Evolutionary conservation across 2,797 vertebrate genomes (phyloP), one percentile per base, ranked within the genome.

Genomic region (Schizopygopsis malacanthus): DNA sequence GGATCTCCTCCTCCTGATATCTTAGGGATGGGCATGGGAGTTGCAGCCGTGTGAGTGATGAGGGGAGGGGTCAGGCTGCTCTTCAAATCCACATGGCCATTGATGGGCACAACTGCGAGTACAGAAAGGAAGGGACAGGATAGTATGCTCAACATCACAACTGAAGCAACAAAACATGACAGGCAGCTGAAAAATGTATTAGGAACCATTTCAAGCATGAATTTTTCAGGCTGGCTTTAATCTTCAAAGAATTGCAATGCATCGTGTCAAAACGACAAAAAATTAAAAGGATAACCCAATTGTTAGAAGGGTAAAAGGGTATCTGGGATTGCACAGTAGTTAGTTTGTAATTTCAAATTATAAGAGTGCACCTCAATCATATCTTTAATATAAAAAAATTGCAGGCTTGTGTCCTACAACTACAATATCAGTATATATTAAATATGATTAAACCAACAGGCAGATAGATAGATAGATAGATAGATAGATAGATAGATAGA

Each of bases 1-100:
- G 93, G 91, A 0, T 98, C 98, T n/a, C 95, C 96, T 0, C 92
- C 93, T 20, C 92, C 89, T 1, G 97, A 95, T 9, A 97, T 94
- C 92, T 98, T 99, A 90, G 98, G 98, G 63, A 98, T 91, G 0
- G 98, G 97, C 97, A 99, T 99, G 0, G 98, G 98, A 0, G 98
- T 99, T 89, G 98, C 97, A 0, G 98, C 98, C 0, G 98, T 99
- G 91, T 99, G 98, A 83, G 98, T 99, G 89, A 99, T 99, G n/a
- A 99, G 95, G 0, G 98, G 98, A 0, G 98, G 98, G n/a, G 97
- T 95, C 92, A 98, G 93, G 91, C 95, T 98, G 93, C 94, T 96
- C 92, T 95, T 98, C 87, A 98, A 93, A 90, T 99, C 98, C 0
- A 96, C 95, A 47, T 96, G 97, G 54, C 98, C 97, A 3, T 96